Evolutionary conservation across 2,113 vertebrate genomes (phyloP).

Genomic region (Sterna hirundo): DNA sequence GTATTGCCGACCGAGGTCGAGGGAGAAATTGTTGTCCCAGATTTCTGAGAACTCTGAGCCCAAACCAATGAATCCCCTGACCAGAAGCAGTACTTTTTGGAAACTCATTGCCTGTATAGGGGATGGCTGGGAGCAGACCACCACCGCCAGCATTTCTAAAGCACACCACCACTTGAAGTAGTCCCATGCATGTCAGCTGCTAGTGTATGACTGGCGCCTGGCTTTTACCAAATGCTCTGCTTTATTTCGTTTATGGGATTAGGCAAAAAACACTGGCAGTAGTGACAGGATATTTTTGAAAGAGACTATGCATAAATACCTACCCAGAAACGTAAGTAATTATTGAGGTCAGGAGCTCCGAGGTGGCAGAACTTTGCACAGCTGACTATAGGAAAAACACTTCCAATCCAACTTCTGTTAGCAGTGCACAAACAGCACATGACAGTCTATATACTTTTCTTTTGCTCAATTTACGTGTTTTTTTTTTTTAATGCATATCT

Average conservation of each 20-base stretch:
- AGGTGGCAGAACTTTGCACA: background rate
- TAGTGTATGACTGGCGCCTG: background rate
- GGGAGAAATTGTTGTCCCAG: background rate
- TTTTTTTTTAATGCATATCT: background rate
- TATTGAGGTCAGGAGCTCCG: background rate
- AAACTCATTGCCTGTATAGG: background rate
- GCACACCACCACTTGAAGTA: background rate
- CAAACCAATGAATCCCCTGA: background rate
- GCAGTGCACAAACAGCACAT: background rate
- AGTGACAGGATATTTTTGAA: background rate
- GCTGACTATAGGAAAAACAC: background rate
- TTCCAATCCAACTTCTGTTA: background rate
- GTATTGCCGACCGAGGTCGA: accelerated
- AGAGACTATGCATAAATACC: background rate
- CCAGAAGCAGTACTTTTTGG: background rate
- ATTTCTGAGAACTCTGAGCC: background rate
- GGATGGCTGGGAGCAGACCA: background rate
- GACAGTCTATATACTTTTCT: background rate
- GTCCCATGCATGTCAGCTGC: background rate
- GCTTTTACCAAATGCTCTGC: background rate
- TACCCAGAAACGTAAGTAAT: background rate
- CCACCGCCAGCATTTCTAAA: background rate
- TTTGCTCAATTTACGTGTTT: background rate
- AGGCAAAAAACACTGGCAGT: background rate
- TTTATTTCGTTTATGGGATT: background rate